Evolutionary conservation across 2,888 invertebrate species (phyloP).

Genomic region (Noctua fimbriata): DNA sequence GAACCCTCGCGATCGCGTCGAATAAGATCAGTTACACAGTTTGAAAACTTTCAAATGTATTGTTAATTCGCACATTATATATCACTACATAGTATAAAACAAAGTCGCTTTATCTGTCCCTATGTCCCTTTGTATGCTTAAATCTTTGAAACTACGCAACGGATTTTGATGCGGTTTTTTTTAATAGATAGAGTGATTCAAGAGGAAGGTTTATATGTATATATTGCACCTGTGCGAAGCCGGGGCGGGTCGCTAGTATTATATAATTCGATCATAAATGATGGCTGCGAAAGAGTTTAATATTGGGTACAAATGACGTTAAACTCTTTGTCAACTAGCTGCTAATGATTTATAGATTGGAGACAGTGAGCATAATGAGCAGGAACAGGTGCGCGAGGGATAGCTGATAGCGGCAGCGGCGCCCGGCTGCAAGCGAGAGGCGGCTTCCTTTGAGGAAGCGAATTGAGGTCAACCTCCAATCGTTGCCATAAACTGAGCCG

Average conservation of each 20-base stretch:
- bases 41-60: not conserved
- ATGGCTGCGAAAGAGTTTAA: not conserved
- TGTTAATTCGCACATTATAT: not conserved
- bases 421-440: slow-evolving; percentile 30
- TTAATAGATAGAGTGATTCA: no score
- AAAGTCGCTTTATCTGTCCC: no score
- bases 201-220: no score
- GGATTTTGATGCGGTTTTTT: no score
- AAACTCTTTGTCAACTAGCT: not conserved
- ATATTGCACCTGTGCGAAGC: no score
- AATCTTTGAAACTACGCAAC: no score
- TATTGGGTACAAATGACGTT: not conserved
- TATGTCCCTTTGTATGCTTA: no score
- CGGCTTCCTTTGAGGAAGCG: slow-evolving; percentile 61
- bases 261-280: not conserved
- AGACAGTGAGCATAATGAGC: slow-evolving; percentile 1
- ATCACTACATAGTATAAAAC: no score
- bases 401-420: slow-evolving; percentile 25
- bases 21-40: slow-evolving; percentile 10
- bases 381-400: slow-evolving; percentile 1
- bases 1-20: slow-evolving; percentile 3
- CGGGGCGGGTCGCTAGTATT: no score
- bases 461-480: slow-evolving; percentile 63
- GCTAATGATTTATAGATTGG: not conserved
- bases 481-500: slow-evolving; percentile 51